Base-by-base conservation (phyloP, 2,113 vertebrate species). In the Esox niger region DNA sequence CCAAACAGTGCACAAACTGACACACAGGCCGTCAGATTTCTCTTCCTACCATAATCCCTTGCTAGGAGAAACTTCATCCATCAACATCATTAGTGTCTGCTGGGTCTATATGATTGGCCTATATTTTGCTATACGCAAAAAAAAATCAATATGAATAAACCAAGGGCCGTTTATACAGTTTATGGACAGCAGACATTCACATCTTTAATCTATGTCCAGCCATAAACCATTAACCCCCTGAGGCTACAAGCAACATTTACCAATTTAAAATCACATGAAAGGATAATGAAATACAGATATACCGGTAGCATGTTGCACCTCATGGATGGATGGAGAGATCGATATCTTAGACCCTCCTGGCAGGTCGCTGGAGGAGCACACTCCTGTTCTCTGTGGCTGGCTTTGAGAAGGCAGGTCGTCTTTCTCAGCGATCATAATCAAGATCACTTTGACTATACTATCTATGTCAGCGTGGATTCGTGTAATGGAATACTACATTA, bases 71-170 rank as follows among this genome's bases (percentile, higher is more conserved):
- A 43, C 38, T 4, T 57, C 13, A 55, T 31, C 69, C 15, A 64
- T 47, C 20, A 65, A 49, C 55, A 66, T 75, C 73, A 61, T 49
- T 29, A 62, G 70, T 69, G 38, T 43, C 38, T 43, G 68, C 2
- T 55, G 66, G 65, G 68, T 56, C 1, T 63, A 79, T 65, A 77
- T 49, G 63, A 75, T 73, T 83, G 70, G 75, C 67, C 73, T 67
- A 33, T 10, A 15, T 13, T 66, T 74, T 70, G 58, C 74, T 76
- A 79, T 70, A 58, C 63, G 31, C 60, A 81, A 64, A 68, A 62
- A 54, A 82, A 29, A 62, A 71, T 74, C 56, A 69, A 81, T 74
- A 67, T 20, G 70, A 80, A 79, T 77, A 73, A 77, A 79, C 43
- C 32, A 64, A 79, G 62, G 21, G 38, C 68, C 49, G 74, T 82